Evolutionary conservation across 2,888 invertebrate genomes (phyloP).

Genomic region (Cecidostiba fungosa): DNA sequence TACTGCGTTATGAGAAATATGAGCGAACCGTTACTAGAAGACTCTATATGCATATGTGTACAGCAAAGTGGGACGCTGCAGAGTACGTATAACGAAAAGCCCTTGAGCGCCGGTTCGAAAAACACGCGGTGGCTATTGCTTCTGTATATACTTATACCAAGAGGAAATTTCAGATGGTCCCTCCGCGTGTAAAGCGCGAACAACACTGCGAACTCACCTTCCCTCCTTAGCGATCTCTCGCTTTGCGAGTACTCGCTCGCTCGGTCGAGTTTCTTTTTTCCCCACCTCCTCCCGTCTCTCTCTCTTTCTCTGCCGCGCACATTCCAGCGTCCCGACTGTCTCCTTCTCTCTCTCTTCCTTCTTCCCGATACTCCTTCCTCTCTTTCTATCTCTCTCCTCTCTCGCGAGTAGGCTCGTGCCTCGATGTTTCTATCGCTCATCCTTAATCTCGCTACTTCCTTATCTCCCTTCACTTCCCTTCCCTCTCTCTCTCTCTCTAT

Average conservation of each 20-base stretch:
- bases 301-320: slow-evolving; percentile 22
- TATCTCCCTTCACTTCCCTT: slow-evolving; percentile 39
- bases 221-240: slow-evolving; percentile 3
- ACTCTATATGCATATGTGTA: no score
- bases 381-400: slow-evolving; percentile 41
- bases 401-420: slow-evolving; percentile 29
- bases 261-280: slow-evolving; percentile 36
- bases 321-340: slow-evolving; percentile 22
- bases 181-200: slow-evolving; percentile 39
- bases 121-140: not conserved
- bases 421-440: slow-evolving; percentile 64
- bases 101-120: no score
- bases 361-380: slow-evolving; percentile 3
- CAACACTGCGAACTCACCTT: slow-evolving; percentile 62
- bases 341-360: slow-evolving; percentile 31
- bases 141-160: not conserved
- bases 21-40: not conserved
- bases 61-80: not conserved
- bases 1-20: not conserved
- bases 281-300: slow-evolving; percentile 18
- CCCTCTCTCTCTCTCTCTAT: not conserved
- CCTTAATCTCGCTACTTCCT: slow-evolving; percentile 64
- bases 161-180: slow-evolving; percentile 16
- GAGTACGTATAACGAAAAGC: not conserved
- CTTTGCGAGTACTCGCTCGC: not conserved